Evolutionary conservation across 1,140 invertebrate genomes (phyloP).

Genomic region (Drosophila triauraria): DNA sequence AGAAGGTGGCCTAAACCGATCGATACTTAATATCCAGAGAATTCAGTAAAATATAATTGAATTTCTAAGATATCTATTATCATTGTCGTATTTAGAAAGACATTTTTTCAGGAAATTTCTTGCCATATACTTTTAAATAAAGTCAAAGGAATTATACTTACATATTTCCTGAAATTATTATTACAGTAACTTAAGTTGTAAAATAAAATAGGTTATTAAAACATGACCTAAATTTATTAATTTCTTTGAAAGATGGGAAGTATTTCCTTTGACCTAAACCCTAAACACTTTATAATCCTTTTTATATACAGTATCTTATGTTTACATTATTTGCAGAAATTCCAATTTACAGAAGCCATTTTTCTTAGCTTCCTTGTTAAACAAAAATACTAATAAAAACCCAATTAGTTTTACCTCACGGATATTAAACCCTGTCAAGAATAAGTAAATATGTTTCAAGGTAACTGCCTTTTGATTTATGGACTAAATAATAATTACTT

Average conservation of each 20-base stretch:
- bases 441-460: background rate
- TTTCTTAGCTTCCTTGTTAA: too few relatives aligned
- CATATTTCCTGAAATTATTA: background rate
- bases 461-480: background rate
- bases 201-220: too few relatives aligned
- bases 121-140: background rate
- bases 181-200: background rate
- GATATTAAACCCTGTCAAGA: background rate
- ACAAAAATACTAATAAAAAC: too few relatives aligned
- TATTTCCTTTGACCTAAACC: background rate
- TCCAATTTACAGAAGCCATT: too few relatives aligned
- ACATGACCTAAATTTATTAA: too few relatives aligned
- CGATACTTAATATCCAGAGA: too few relatives aligned
- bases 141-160: too few relatives aligned
- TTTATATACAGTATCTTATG: background rate
- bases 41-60: background rate
- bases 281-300: background rate
- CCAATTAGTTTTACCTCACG: too few relatives aligned
- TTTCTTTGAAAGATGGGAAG: background rate
- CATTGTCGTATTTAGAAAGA: too few relatives aligned
- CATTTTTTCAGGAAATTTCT: rapidly evolving
- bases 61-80: background rate
- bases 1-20: background rate
- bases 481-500: too few relatives aligned
- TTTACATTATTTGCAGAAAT: too few relatives aligned